These are phyloP conservation scores for Ophraella communa DNA, from an alignment of 2,888 invertebrate genomes.

Conservation along the genomic window DNA sequence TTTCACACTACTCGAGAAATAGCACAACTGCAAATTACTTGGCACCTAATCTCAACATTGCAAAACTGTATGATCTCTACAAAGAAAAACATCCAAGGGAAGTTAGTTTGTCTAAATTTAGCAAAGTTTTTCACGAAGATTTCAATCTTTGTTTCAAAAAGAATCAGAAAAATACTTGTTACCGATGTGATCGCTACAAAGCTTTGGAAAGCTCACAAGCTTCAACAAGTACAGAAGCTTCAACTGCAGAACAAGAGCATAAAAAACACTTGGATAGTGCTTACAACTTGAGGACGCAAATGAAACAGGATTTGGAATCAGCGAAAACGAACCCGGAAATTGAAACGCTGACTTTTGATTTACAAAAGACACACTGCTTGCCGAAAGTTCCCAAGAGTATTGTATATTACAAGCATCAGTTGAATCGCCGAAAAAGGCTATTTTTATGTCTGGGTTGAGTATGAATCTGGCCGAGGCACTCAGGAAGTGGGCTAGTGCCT, in stretches of 20 bases:
- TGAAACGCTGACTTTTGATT: background rate
- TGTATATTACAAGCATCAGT: slow-evolving; percentile 12
- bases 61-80: background rate
- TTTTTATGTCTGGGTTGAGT: slow-evolving; percentile 13
- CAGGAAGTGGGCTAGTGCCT: slow-evolving; percentile 13
- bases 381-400: slow-evolving; percentile 1
- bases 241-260: background rate
- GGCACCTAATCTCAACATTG: background rate
- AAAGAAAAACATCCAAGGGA: background rate
- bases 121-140: background rate
- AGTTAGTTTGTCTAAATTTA: background rate
- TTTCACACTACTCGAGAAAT: too few species aligned
- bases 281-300: slow-evolving; percentile 1
- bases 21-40: background rate
- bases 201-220: too few species aligned
- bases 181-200: too few species aligned
- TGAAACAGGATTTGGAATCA: background rate
- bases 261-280: background rate
- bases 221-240: too few species aligned
- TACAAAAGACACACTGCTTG: slow-evolving; percentile 13
- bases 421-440: background rate
- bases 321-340: background rate
- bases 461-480: background rate
- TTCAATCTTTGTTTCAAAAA: slow-evolving; percentile 11
- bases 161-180: slow-evolving; percentile 2